Base-by-base conservation (phyloP, 2,888 invertebrate genomes). In the Epistrophe eligans region DNA sequence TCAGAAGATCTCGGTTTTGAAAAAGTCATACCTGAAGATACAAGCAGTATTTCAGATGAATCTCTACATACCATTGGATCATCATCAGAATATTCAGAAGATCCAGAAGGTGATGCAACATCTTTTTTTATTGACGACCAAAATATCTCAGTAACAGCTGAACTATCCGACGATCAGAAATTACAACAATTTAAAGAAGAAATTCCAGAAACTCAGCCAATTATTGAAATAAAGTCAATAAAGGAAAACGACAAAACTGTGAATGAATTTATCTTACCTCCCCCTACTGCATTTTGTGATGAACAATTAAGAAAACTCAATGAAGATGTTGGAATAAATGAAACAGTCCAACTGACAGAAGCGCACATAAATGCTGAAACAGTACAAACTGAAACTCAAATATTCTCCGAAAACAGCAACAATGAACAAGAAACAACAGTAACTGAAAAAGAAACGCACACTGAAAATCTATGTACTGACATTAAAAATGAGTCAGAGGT, bases 201-300 rank as follows among this genome's bases (percentile, higher is more conserved):
- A 19, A 15, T n/a, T n/a, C 19, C 13, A 24, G 6, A n/a, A 17
- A 11, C 45, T 11, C 19, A 24, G 13, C 7, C 11, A 11, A n/a
- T n/a, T 45, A 45, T 45, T 10, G 2, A 50, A 19, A n/a, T 15
- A 32, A 62, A 55, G 2, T 17, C 17, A 17, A 48, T 9, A 48
- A 38, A 6, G 10, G 35, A 52, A 15, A 17, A 10, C 4, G 43
- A 15, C 19, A 28, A 50, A 11, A 7, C n/a, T 9, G 19, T 9
- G 2, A 45, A 62, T 32, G 67, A 74, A 19, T 67, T 71, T 10
- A 77, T 85, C n/a, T 35, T 85, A 28, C 67, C 57, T 10, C 85
- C 85, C 11, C 85, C 87, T 15, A 60, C 40, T 45, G 60, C 60
- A 38, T 87, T 87, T 66, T 40, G 79, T 55, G 87, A 87, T 38